phyloP scores from a whole-genome alignment of 2,888 invertebrate species.

The Miltochrista miniata region DNA sequence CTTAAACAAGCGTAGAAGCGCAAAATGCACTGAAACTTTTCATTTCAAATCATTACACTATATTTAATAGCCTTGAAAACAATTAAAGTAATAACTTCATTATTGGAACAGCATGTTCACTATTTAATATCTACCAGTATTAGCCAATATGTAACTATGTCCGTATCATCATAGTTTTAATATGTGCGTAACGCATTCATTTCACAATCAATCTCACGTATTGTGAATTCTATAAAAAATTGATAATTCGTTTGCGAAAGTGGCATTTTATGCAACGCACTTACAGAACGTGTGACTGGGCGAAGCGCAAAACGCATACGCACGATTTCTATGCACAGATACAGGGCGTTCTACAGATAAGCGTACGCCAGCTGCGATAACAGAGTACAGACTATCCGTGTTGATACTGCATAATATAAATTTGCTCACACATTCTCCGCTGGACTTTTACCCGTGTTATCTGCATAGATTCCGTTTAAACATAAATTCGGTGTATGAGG shows the following conservation, averaged over 20 bases:
- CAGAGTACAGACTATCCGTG: constrained; percentile 48
- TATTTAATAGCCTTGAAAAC: no score
- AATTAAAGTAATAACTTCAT: constrained; percentile 6
- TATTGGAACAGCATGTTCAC: constrained; percentile 23
- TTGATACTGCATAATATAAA: constrained; percentile 51
- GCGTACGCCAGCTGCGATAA: constrained; percentile 61
- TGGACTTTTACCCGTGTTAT: constrained; percentile 40
- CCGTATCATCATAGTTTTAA: constrained; percentile 55
- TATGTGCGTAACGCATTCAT: constrained; percentile 74
- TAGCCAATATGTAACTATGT: constrained; percentile 52
- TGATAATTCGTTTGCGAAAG: constrained; percentile 75
- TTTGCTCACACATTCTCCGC: constrained; percentile 51
- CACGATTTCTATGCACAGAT: constrained; percentile 69
- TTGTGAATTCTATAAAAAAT: constrained; percentile 60
- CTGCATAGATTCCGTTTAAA: constrained; percentile 20
- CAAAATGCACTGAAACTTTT: no score
- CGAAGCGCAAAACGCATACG: constrained; percentile 67
- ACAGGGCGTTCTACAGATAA: constrained; percentile 71
- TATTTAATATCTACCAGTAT: constrained; percentile 33
- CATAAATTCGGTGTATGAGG: not conserved
- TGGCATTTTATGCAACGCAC: constrained; percentile 60
- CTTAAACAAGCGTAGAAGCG: no score
- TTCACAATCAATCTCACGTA: constrained; percentile 75
- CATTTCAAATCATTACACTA: no score
- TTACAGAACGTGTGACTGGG: constrained; percentile 57